These are phyloP conservation scores for Mionectes macconnelli DNA, from an alignment of 2,113 vertebrate species.

Conservation along the genomic window DNA sequence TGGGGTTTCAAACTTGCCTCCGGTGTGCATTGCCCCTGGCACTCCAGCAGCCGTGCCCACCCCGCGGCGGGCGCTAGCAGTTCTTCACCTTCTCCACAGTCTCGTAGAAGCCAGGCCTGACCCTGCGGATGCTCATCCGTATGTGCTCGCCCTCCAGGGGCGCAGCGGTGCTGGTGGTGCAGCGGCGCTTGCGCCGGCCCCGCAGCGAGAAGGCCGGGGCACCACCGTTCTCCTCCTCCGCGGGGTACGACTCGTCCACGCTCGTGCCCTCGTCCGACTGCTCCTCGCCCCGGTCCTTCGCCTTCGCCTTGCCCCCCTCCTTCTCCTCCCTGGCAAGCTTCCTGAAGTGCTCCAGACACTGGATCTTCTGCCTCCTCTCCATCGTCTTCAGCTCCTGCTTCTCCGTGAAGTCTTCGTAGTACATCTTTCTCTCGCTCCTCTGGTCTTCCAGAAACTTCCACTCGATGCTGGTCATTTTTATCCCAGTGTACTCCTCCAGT, in stretches of 20 bases:
- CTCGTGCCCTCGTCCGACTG: constrained; percentile 42
- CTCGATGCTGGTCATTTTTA: constrained; percentile 69
- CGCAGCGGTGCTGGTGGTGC: neutral
- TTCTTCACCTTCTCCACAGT: constrained; percentile 70
- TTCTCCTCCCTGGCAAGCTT: constrained; percentile 62
- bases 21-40: constrained; percentile 26
- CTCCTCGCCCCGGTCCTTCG: constrained; percentile 6
- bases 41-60: constrained; percentile 46
- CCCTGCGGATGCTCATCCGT: constrained; percentile 69
- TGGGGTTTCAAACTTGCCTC: constrained; percentile 59
- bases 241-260: constrained; percentile 11
- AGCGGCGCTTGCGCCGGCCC: constrained; percentile 61
- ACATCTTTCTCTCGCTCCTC: constrained; percentile 65
- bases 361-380: constrained; percentile 65
- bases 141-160: constrained; percentile 64
- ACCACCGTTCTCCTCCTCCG: neutral
- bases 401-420: constrained; percentile 61
- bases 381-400: constrained; percentile 64
- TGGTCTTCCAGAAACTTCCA: constrained; percentile 72
- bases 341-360: constrained; percentile 66
- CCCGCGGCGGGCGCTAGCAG: neutral
- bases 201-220: constrained; percentile 42
- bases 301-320: constrained; percentile 33
- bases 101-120: constrained; percentile 70
- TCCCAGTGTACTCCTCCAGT: constrained; percentile 62